A percentile compares a stretch with the other conserved stretches of the same genome.
Conservation (phyloP, 1,140 invertebrate genomes). For the Dufourea novaeangliae region DNA sequence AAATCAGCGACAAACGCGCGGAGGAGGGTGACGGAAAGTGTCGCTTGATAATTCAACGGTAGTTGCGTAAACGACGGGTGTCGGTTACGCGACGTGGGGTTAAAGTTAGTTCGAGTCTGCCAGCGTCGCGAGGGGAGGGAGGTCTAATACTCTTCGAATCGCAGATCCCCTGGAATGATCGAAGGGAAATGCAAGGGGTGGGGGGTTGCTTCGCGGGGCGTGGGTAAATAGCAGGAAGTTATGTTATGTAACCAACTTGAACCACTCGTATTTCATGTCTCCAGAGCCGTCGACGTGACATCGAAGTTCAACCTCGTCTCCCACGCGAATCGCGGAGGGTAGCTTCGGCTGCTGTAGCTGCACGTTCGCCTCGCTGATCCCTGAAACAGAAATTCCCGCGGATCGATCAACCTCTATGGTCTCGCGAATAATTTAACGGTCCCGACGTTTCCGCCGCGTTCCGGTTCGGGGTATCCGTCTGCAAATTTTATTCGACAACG, state of each 20-base stretch:
- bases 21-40: constrained; percentile 21
- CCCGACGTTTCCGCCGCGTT: neutral
- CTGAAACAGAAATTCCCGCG: constrained; percentile 80
- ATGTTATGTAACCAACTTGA: constrained; percentile 81
- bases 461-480: neutral
- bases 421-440: constrained; percentile 37
- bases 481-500: constrained; percentile 37
- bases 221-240: constrained; percentile 44
- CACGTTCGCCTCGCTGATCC: constrained; percentile 87
- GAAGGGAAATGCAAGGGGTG: no score
- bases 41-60: constrained; percentile 56
- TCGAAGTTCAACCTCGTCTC: constrained; percentile 85
- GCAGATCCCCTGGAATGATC: constrained; percentile 21
- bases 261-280: constrained; percentile 89
- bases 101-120: constrained; percentile 30
- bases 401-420: constrained; percentile 19
- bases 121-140: neutral
- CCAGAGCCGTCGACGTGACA: constrained; percentile 89
- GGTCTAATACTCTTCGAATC: neutral
- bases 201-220: neutral
- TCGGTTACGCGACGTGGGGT: constrained; percentile 42
- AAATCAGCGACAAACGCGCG: neutral
- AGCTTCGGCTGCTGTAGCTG: constrained; percentile 84
- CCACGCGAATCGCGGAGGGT: constrained; percentile 81
- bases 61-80: constrained; percentile 52